Evolutionary conservation across 92 coral and sea anemone genomes (phyloP).

Genomic region (Porites divaricata): DNA sequence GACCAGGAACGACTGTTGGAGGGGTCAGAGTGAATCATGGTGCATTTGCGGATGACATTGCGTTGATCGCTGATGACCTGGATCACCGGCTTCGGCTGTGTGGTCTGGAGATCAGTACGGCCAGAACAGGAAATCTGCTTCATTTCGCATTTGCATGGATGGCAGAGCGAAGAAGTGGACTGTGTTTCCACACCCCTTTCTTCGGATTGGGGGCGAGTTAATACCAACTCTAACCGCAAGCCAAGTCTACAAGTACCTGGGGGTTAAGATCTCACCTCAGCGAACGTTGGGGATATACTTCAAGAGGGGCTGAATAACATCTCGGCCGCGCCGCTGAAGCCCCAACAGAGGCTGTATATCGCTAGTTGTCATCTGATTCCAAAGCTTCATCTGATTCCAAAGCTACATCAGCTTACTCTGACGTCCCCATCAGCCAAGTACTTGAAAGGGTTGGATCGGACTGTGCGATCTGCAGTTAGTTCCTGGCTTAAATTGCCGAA

Average conservation of each 20-base stretch:
- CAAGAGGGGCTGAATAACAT: too few species aligned
- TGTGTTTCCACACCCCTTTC: slow-evolving; percentile 10
- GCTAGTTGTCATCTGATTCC: too few species aligned
- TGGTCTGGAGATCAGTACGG: background rate
- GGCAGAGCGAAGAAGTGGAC: slow-evolving; percentile 6
- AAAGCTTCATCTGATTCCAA: too few species aligned
- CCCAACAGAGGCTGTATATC: too few species aligned
- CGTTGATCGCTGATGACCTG: background rate
- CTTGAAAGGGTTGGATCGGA: too few species aligned
- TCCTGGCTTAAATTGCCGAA: too few species aligned
- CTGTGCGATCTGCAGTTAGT: too few species aligned
- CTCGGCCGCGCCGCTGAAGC: too few species aligned
- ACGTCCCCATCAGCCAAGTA: too few species aligned
- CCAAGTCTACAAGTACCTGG: background rate
- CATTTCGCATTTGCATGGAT: slow-evolving; percentile 28
- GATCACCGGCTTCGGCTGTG: background rate
- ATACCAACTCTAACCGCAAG: background rate
- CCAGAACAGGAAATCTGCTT: background rate
- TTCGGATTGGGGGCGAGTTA: background rate
- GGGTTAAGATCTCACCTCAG: too few species aligned
- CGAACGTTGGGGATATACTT: too few species aligned
- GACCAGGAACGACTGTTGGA: background rate
- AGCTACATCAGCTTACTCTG: too few species aligned
- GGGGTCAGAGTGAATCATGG: background rate
- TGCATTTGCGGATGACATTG: slow-evolving; percentile 24